A percentile compares a stretch with the other conserved stretches of the same genome.
These are phyloP conservation scores for Mesochorus sp. DNA, from an alignment of 2,888 invertebrate genomes.

Conservation along the genomic window DNA sequence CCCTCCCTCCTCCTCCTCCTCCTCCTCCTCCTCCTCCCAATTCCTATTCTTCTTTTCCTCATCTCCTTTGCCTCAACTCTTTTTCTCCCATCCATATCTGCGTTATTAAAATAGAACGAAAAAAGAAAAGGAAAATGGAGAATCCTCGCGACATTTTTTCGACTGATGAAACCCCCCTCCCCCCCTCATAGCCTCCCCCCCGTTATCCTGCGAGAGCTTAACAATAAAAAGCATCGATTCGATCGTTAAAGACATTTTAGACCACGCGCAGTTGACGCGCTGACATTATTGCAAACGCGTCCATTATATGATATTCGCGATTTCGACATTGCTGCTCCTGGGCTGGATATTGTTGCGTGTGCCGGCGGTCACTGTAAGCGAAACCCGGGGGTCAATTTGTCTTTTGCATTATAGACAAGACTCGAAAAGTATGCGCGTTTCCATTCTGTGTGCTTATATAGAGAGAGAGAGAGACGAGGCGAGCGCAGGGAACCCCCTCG, in stretches of 20 bases:
- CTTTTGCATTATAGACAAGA: constrained; percentile 76
- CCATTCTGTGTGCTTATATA: constrained; percentile 30
- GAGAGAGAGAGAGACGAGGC: too few species aligned
- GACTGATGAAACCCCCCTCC: constrained; percentile 75
- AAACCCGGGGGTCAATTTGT: constrained; percentile 67
- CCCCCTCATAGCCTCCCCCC: too few species aligned
- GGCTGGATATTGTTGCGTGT: background rate
- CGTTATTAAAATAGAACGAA: constrained; percentile 9
- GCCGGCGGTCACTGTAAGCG: constrained; percentile 11
- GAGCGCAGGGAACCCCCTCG: constrained; percentile 46
- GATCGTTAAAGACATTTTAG: too few species aligned
- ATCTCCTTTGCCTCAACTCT: constrained; percentile 65
- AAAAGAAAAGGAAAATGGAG: background rate
- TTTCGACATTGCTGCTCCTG: too few species aligned
- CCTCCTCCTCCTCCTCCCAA: background rate
- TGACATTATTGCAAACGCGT: too few species aligned
- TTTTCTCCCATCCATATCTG: constrained; percentile 14
- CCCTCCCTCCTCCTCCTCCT: constrained; percentile 19
- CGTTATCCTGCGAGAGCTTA: too few species aligned
- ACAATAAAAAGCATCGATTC: too few species aligned
- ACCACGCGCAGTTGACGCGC: too few species aligned
- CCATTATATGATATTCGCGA: too few species aligned
- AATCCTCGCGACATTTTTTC: constrained; percentile 68
- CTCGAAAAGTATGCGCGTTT: constrained; percentile 73
- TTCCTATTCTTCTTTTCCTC: constrained; percentile 29